phyloP scores from a whole-genome alignment of 2,888 invertebrate species.

The Pegoplata infirma region DNA sequence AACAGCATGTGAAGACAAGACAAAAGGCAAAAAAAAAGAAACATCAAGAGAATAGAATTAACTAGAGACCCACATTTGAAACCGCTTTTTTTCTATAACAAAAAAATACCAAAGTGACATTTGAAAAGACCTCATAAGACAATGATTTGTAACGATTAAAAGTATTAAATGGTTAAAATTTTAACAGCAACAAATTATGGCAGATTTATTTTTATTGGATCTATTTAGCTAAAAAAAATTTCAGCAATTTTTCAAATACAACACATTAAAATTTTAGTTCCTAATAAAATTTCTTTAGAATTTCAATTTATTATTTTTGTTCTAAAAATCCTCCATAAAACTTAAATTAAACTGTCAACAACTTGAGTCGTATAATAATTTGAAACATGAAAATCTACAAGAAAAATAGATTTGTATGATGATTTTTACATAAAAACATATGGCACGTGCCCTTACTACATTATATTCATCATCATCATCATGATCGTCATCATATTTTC shows the following conservation, averaged over 20 bases:
- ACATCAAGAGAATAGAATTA: not conserved
- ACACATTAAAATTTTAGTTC: not conserved
- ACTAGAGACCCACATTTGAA: not conserved
- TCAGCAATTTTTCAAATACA: not conserved
- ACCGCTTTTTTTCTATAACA: not conserved
- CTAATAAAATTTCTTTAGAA: not conserved
- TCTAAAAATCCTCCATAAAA: not conserved
- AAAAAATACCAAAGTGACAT: not conserved
- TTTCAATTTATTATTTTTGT: not conserved
- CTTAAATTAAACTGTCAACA: constrained; percentile 50
- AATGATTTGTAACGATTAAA: not conserved
- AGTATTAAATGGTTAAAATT: not conserved
- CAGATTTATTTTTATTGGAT: not conserved
- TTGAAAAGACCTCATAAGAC: not conserved
- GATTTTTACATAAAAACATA: constrained; percentile 26
- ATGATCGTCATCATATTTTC: too few species aligned
- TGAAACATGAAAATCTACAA: not conserved
- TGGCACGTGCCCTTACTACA: constrained; percentile 56
- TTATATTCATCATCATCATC: constrained; percentile 22
- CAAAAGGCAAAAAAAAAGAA: not conserved
- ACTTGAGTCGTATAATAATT: constrained; percentile 35
- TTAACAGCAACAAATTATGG: not conserved
- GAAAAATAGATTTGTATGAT: constrained; percentile 16
- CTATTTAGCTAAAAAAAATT: not conserved
- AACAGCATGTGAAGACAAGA: not conserved